Conservation (phyloP, 2,888 invertebrate genomes). For the Leucophenga maculata region DNA sequence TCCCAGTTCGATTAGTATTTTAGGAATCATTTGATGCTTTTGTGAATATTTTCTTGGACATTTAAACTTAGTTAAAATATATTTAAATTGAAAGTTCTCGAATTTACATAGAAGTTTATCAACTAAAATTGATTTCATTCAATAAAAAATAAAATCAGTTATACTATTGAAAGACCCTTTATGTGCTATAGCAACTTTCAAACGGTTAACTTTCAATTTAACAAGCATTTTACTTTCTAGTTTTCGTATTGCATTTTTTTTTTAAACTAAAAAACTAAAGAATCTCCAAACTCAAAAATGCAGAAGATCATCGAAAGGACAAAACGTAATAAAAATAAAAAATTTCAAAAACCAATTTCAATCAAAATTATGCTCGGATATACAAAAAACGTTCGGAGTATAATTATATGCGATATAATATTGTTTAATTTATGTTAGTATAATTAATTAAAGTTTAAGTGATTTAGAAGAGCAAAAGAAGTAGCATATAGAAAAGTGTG, state of each 20-base stretch:
- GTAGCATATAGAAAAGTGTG: conserved; percentile 12
- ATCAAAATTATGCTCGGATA: conserved; percentile 37
- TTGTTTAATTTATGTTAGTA: conserved; percentile 5
- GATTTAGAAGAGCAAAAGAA: conserved; percentile 9
- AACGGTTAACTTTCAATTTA: neutral
- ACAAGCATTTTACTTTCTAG: neutral
- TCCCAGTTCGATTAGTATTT: too few relatives aligned
- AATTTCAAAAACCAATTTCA: neutral
- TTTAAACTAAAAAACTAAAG: neutral
- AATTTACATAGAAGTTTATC: too few relatives aligned
- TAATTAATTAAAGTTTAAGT: neutral
- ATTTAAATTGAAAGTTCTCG: too few relatives aligned
- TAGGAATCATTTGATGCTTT: too few relatives aligned
- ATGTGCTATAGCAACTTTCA: neutral
- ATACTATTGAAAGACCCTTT: neutral
- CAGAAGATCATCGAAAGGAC: conserved; percentile 41
- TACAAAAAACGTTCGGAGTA: conserved; percentile 54
- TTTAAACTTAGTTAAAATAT: too few relatives aligned
- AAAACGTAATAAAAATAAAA: conserved; percentile 36
- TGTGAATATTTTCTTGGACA: too few relatives aligned
- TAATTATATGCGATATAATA: conserved; percentile 10
- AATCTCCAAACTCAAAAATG: neutral
- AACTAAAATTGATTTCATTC: too few relatives aligned
- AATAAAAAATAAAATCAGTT: neutral
- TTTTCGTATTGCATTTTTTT: neutral